Base-by-base conservation (phyloP, 2,888 invertebrate species). In the Melieria crassipennis region DNA sequence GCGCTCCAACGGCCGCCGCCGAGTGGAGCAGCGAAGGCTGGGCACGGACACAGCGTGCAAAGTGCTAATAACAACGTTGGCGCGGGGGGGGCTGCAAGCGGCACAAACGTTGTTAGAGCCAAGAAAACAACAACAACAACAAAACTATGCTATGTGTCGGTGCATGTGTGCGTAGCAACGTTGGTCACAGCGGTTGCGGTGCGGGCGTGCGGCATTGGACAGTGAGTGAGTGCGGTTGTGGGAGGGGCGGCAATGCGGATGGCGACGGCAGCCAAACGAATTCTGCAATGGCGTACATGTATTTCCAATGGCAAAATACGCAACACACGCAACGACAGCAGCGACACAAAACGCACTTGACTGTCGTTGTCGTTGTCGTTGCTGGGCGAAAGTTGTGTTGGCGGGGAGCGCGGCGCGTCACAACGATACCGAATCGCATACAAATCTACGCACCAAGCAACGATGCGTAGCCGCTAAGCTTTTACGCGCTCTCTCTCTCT, bases 221-320 rank as follows among this genome's bases (percentile, higher is more conserved):
- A 63, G 45, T 56, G 56, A 63, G 43, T 62, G 56, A n/a, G 63
- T 63, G 48, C 50, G 61, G 13, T 52, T 43, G 46, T 45, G 45
- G 60, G 13, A 62, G 62, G 30, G 30, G 30, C 30, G 30, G 30
- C 30, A 30, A 30, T 30, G 30, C 30, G 30, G 30, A 30, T 30
- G 30, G 30, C 30, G 30, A 5, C n/a, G 72, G 68, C 70, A 74
- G 75, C 70, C 74, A 76, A 79, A 77, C 78, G 80, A 82, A 80
- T 82, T 80, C 81, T 82, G 82, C 83, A 83, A 80, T 80, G 78
- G 78, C 78, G 72, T 76, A 77, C 72, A 74, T 79, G 76, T 75
- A 77, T 78, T 80, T 78, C 77, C 71, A 77, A 77, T 78, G 75
- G 78, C 75, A 77, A 74, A 80, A 78, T 77, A 81, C 81, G 81